Evolutionary conservation across 2,888 invertebrate genomes (phyloP), one percentile per base, ranked within the genome.

Genomic region (Marasmarcha lunaedactyla): DNA sequence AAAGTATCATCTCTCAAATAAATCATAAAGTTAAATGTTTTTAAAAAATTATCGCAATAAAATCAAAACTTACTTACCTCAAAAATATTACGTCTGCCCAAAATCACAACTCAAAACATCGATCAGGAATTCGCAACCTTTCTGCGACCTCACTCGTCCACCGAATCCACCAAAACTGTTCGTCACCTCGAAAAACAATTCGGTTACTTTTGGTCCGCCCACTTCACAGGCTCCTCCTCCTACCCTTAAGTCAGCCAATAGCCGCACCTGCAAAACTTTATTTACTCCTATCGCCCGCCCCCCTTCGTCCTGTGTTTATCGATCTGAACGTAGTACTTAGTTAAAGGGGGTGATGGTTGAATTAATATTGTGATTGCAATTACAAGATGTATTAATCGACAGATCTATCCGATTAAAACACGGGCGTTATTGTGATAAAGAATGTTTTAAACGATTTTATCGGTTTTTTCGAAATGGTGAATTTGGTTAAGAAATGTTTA

Each of bases 351-450:
- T 14, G 51, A 58, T 63, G 64, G 56, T 49, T 61, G 73, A 76
- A 73, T 79, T 83, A 81, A 79, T 77, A 72, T 77, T 77, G 77
- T 79, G 81, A 83, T 81, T 78, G 73, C 68, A 73, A 74, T 72
- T 72, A 72, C 20, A 20, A 20, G 20, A 20, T 69, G 63, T 68
- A 64, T 65, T 62, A 66, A 59, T 20, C 20, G 20, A 20, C 20
- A 7, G 20, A 20, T 20, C 20, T 58, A 63, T 63, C 68, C 70
- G 66, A 64, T 74, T 76, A 71, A 71, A 63, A 65, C 57, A 57
- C 47, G 51, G 7, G 20, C 20, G 20, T 20, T 20, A 20, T 20
- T 20, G 20, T 20, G 20, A 20, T 20, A 20, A 20, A 20, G 20
- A 7, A 20, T 20, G 3, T 3, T 7, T 7, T 7, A 7, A 20